phyloP scores from a whole-genome alignment of 2,113 vertebrate genomes.

The Pyxicephalus adspersus region DNA sequence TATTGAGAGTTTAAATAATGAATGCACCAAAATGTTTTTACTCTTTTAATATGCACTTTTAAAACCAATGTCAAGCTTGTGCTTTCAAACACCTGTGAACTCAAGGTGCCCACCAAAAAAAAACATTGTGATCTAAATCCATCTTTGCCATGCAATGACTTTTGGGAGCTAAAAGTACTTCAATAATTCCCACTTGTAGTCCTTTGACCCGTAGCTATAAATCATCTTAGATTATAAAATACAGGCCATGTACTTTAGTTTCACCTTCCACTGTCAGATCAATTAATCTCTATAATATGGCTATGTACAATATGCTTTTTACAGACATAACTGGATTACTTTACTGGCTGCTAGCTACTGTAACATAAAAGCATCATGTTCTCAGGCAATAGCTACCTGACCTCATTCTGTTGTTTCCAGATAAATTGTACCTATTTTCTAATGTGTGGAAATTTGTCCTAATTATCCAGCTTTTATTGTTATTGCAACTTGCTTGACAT shows the following conservation, averaged over 20 bases:
- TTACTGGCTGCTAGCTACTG: not conserved
- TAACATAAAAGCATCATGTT: not conserved
- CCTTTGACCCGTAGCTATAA: slow-evolving; percentile 30
- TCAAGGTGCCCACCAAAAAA: slow-evolving; percentile 32
- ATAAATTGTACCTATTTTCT: too few species aligned
- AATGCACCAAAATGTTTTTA: not conserved
- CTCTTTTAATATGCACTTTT: not conserved
- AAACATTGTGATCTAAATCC: slow-evolving; percentile 32
- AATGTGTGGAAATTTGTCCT: too few species aligned
- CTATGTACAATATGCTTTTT: not conserved
- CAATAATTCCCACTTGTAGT: slow-evolving; percentile 44
- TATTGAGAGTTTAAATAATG: not conserved
- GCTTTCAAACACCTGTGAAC: slow-evolving; percentile 22
- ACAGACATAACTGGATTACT: not conserved
- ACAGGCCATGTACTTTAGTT: slow-evolving; percentile 32
- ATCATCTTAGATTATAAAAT: slow-evolving; percentile 46
- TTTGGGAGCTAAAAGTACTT: slow-evolving; percentile 48
- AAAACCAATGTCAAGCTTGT: not conserved
- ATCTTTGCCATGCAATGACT: slow-evolving; percentile 30
- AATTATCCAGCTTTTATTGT: too few species aligned
- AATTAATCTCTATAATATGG: slow-evolving; percentile 41
- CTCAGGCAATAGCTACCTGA: not conserved
- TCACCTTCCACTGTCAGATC: slow-evolving; percentile 41
- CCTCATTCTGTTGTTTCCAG: too few species aligned
- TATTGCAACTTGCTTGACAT: too few species aligned